A percentile compares a stretch with the other conserved stretches of the same genome.
These are phyloP conservation scores for Morinoia aosen DNA, from an alignment of 2,888 invertebrate species.

Conservation along the genomic window DNA sequence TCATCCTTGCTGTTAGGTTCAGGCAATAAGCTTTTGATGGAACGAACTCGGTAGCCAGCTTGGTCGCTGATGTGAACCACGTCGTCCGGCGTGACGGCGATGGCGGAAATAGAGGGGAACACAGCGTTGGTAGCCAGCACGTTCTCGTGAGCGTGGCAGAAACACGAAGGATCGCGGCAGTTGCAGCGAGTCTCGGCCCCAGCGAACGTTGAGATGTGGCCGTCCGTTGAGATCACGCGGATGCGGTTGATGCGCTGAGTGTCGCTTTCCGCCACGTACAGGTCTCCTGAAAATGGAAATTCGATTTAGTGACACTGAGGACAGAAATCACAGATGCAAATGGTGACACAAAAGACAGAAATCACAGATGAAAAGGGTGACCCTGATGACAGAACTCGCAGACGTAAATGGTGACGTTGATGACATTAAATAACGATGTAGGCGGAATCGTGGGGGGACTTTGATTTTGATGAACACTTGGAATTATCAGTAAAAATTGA, in stretches of 20 bases:
- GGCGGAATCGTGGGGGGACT: too few species aligned
- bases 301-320: neutral
- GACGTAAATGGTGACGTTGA: too few species aligned
- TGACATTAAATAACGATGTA: too few species aligned
- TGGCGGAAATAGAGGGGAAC: constrained; percentile 93
- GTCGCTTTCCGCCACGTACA: constrained; percentile 96
- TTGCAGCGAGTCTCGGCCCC: constrained; percentile 95
- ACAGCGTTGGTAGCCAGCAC: constrained; percentile 92
- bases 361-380: neutral
- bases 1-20: constrained; percentile 76
- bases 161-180: constrained; percentile 88
- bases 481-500: too few species aligned
- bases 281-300: constrained; percentile 70
- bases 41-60: constrained; percentile 74
- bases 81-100: constrained; percentile 93
- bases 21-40: constrained; percentile 77
- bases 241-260: constrained; percentile 94
- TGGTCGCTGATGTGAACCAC: constrained; percentile 96
- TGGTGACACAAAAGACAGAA: neutral
- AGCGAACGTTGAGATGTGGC: constrained; percentile 92
- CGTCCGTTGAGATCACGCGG: constrained; percentile 91
- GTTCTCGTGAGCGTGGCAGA: constrained; percentile 91
- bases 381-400: neutral
- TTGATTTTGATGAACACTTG: too few species aligned
- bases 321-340: neutral